These are phyloP conservation scores for Phyllotreta striolata DNA, from an alignment of 2,888 invertebrate species.

Conservation along the genomic window DNA sequence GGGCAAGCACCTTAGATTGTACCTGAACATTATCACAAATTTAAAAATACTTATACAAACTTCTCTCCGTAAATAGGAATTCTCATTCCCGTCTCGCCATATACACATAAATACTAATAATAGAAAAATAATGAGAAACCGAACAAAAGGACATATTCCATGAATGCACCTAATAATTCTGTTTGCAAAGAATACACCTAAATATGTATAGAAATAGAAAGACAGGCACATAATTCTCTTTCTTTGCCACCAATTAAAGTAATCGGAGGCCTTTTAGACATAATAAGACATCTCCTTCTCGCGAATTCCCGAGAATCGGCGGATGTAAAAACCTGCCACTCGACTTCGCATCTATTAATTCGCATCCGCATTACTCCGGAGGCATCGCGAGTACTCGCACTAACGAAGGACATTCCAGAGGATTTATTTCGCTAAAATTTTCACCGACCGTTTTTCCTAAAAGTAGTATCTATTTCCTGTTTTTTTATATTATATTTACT, in stretches of 20 bases:
- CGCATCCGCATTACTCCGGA: slow-evolving; percentile 22
- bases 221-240: not conserved
- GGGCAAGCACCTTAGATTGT: too few species aligned
- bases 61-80: too few species aligned
- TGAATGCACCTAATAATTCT: too few species aligned
- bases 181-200: not conserved
- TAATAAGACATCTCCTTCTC: slow-evolving; percentile 11
- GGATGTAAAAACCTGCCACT: slow-evolving; percentile 19
- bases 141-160: too few species aligned
- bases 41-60: too few species aligned
- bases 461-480: slow-evolving; percentile 2
- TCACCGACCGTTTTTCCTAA: not conserved
- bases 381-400: not conserved
- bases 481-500: slow-evolving; percentile 25
- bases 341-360: slow-evolving; percentile 16
- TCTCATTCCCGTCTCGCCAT: too few species aligned
- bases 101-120: not conserved
- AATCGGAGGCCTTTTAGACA: slow-evolving; percentile 17
- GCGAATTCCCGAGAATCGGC: too few species aligned
- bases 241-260: not conserved
- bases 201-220: not conserved
- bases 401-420: not conserved
- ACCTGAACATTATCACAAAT: too few species aligned
- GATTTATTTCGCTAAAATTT: not conserved
- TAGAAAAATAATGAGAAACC: not conserved